Evolutionary conservation across 2,797 vertebrate species (phyloP), one percentile per base, ranked within the genome.

Genomic region (Chelonia mydas): DNA sequence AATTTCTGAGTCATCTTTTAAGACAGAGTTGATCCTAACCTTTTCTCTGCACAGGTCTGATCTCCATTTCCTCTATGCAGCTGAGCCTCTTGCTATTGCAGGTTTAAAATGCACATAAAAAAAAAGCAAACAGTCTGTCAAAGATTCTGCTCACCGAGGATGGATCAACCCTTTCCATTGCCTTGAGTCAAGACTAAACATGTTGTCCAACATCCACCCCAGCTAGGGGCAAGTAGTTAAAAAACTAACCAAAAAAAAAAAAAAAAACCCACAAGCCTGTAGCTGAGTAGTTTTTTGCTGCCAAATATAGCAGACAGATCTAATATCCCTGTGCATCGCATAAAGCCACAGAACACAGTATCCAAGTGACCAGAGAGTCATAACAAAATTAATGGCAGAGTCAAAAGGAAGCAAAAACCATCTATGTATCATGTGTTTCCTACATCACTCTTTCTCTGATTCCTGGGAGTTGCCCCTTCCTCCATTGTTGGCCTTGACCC

Each of bases 31-130:
- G 27, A 77, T 41, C 28, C 47, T 51, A 89, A 51, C 37, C 19
- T 47, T 37, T 83, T 61, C 37, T 17, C 83, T 77, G n/a, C 25
- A 7, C 37, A 27, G 27, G 12, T 91, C 84, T 93, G 84, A 57
- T 81, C 59, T 90, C 86, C 15, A 55, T 33, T 59, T 96, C 74
- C 41, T 79, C 37, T 49, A 27, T 82, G 27, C 72, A 83, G 28
- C 47, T 90, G 82, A 88, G 61, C 94, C 87, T 93, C 68, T 76
- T 93, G 83, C 77, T 89, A 87, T 47, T 80, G 51, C 0, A 21
- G 50, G 16, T 96, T 97, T 89, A 72, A 81, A 53, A 86, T 89
- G 79, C 87, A 90, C 54, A 85, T 61, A 82, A 37, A 3, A n/a
- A 76, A 85, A 81, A 85, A 78, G 57, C 5, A 93, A 55, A 37